These are phyloP conservation scores for Microcebus griseorufus DNA, from an alignment of 2,113 vertebrate genomes.

Conservation along the genomic window DNA sequence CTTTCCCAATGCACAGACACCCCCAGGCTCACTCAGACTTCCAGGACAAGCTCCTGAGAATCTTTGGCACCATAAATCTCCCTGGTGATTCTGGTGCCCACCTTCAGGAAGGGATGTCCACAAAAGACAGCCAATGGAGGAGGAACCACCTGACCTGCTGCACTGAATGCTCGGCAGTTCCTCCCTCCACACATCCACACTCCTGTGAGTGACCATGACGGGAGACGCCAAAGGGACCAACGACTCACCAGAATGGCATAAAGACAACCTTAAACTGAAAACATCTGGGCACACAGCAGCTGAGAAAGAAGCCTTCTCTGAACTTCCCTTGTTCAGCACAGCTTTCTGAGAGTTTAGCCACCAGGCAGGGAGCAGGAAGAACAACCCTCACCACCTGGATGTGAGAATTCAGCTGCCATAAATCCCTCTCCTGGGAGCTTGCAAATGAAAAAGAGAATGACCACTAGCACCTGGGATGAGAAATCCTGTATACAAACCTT, in stretches of 20 bases:
- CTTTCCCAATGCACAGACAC: neutral
- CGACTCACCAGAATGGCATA: neutral
- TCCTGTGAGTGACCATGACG: neutral
- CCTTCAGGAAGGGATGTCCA: neutral
- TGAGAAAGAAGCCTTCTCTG: neutral
- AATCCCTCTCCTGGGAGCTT: neutral
- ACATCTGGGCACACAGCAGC: neutral
- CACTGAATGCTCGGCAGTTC: neutral
- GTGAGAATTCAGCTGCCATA: neutral
- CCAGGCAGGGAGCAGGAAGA: neutral
- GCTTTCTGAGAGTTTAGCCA: neutral
- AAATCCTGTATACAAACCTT: neutral
- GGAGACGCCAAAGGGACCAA: neutral
- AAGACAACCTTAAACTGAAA: neutral
- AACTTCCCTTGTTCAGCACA: neutral
- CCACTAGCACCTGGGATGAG: neutral
- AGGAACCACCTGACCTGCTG: neutral
- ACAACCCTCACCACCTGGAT: neutral
- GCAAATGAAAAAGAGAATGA: neutral
- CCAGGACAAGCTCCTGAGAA: neutral
- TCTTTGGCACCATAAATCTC: neutral
- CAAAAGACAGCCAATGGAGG: accelerated
- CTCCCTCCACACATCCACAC: accelerated
- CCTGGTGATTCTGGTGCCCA: neutral
- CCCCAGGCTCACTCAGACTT: neutral